Percentiles rank a stretch among this genome's conserved stretches.
These are phyloP conservation scores for Otis tarda DNA, from an alignment of 2,113 vertebrate genomes.

Conservation along the genomic window DNA sequence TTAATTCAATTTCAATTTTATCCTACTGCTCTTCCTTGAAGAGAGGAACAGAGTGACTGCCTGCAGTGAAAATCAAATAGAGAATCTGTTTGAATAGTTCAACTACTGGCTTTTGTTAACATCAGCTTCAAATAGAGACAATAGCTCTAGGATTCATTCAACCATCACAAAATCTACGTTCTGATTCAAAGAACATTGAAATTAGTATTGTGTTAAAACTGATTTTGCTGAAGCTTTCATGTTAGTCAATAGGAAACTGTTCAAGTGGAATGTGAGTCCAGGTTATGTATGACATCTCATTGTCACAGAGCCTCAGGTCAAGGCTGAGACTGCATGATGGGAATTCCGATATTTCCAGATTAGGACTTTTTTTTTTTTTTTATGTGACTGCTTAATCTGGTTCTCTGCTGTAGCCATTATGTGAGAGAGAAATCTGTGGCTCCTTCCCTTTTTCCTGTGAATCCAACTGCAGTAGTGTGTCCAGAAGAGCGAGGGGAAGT, in stretches of 20 bases:
- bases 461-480: neutral
- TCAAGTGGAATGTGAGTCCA: neutral
- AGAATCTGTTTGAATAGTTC: neutral
- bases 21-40: neutral
- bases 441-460: neutral
- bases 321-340: neutral
- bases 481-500: neutral
- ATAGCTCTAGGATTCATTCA: neutral
- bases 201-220: neutral
- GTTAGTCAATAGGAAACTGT: neutral
- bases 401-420: neutral
- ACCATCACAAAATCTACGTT: neutral
- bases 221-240: neutral
- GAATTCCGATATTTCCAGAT: neutral
- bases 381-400: neutral
- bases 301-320: neutral
- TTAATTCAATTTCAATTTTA: constrained; percentile 23
- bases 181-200: neutral
- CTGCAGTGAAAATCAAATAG: neutral
- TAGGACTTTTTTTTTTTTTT: too few species aligned
- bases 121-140: neutral
- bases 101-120: neutral
- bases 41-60: neutral
- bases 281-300: neutral
- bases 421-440: neutral